Base-by-base conservation (phyloP, 2,888 invertebrate species). In the Mactromeris polynyma region DNA sequence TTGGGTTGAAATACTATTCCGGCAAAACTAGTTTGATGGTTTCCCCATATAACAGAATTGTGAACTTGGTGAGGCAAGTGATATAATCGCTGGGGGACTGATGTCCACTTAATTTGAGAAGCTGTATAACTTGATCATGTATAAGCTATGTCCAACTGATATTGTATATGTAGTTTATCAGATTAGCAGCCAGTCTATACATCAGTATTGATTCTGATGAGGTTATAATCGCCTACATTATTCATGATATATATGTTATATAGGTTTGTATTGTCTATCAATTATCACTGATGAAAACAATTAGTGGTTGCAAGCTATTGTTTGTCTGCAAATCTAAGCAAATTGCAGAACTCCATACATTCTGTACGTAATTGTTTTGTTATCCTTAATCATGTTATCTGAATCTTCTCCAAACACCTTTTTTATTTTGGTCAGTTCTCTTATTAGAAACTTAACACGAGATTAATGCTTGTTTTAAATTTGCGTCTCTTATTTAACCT, bases 211-310 rank as follows among this genome's bases (percentile, higher is more conserved):
- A 73, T 73, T 73, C 33, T 36, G 17, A 33, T 36, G 73, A 36
- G 19, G 73, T 2, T 33, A 73, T 33, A 73, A 36, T 73, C 36
- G 19, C 36, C 33, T 33, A 19, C 31, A 73, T 73, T 73, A 73
- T 73, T 33, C 36, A 73, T 73, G 73, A 73, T 73, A 26, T 64
- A 58, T 58, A 36, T 73, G 36, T 73, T 73, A 26, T 73, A 73
- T 73, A 7, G 33, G 11, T 73, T 6, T 64, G 36, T 73, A 33
- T 33, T 36, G 73, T 73, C 73, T 73, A 73, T 33, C 73, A 73
- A 73, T 73, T 73, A 73, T 73, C 3, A 19, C 33, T 36, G 31
- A 73, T 31, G 36, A 4, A 33, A 36, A 73, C 73, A 73, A 33
- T 33, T 73, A 73, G 73, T 26, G 33, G 2, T 9, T 19, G 26